A percentile compares a stretch with the other conserved stretches of the same genome.
These are phyloP conservation scores for Horisme vitalbata DNA, from an alignment of 2,888 invertebrate species.

Conservation along the genomic window DNA sequence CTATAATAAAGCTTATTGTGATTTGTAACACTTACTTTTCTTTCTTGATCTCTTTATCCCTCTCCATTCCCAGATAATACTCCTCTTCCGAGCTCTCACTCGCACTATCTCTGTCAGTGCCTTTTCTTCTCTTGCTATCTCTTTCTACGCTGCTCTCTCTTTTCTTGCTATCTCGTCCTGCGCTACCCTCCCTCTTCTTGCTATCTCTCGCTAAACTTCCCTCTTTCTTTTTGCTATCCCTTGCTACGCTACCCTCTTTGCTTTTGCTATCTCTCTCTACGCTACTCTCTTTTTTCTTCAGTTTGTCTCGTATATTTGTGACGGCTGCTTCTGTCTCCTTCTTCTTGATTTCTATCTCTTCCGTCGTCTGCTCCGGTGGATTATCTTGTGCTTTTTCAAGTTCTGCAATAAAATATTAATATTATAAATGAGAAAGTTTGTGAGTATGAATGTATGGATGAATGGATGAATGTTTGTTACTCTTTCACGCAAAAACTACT, in stretches of 20 bases:
- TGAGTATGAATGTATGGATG: too few species aligned
- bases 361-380: constrained; percentile 42
- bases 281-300: constrained; percentile 53
- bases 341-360: constrained; percentile 49
- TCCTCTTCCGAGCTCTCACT: constrained; percentile 76
- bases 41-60: constrained; percentile 80
- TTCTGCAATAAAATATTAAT: constrained; percentile 54
- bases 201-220: constrained; percentile 41
- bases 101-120: constrained; percentile 17
- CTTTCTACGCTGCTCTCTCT: constrained; percentile 50
- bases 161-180: constrained; percentile 51
- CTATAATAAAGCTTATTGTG: too few species aligned
- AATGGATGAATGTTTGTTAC: too few species aligned
- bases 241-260: constrained; percentile 51
- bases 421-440: too few species aligned
- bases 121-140: constrained; percentile 36
- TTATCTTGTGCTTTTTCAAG: constrained; percentile 62
- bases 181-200: constrained; percentile 54
- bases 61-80: constrained; percentile 86
- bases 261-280: constrained; percentile 52
- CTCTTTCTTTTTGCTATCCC: constrained; percentile 34
- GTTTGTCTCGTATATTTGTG: constrained; percentile 66
- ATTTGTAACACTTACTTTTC: constrained; percentile 71
- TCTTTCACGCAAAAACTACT: too few species aligned
- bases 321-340: constrained; percentile 62